These are phyloP conservation scores for Ophioderma brevispina DNA, from an alignment of 35 echinoderm and acorn worm genomes.

Conservation along the genomic window DNA sequence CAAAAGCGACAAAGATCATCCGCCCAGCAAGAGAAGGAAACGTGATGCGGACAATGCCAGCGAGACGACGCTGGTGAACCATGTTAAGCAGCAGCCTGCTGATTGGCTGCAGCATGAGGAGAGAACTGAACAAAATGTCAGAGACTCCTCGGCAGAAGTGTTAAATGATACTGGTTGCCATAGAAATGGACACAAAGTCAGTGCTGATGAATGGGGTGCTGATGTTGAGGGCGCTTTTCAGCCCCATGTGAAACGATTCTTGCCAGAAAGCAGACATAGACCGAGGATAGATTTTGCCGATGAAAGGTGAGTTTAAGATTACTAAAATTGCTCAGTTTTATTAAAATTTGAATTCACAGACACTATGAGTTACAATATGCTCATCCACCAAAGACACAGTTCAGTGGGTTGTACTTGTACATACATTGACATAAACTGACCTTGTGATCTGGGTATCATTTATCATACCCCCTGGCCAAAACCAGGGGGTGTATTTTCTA, in stretches of 20 bases:
- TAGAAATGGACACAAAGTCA: constrained; percentile 17
- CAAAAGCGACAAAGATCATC: constrained; percentile 19
- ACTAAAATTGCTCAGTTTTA: no score
- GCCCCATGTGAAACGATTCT: constrained; percentile 2
- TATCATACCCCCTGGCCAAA: no score
- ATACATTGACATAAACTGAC: no score
- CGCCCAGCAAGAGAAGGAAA: constrained; percentile 22
- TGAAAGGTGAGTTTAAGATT: constrained; percentile 5
- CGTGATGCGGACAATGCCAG: neutral
- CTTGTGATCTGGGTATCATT: no score
- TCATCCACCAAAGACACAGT: no score
- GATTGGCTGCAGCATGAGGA: constrained; percentile 11
- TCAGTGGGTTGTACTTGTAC: no score
- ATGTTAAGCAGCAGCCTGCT: neutral
- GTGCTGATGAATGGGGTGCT: constrained; percentile 24
- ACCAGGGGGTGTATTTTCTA: no score
- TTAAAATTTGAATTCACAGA: no score
- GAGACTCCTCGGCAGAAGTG: neutral
- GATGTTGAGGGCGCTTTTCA: constrained; percentile 9
- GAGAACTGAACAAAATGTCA: neutral
- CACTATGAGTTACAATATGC: no score
- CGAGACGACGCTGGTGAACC: neutral
- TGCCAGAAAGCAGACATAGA: constrained; percentile 1
- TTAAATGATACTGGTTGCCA: constrained; percentile 18
- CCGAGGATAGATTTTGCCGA: neutral